Base-by-base conservation (phyloP, 2,797 vertebrate species). In the Falco novaeseelandiae region DNA sequence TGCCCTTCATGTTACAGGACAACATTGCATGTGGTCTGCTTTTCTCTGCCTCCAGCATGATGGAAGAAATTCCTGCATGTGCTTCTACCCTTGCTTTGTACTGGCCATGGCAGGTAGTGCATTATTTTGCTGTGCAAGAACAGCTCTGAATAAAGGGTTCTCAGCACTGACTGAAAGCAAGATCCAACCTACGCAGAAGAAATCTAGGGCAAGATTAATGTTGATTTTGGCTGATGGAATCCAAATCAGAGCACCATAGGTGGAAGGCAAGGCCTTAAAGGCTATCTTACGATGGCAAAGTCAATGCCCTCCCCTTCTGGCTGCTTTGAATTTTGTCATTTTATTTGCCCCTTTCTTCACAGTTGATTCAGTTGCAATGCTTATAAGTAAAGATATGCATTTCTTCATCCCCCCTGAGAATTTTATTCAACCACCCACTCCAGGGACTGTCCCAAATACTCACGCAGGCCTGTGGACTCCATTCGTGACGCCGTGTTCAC, bases 381-480 rank as follows among this genome's bases (percentile, higher is more conserved):
- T 58, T 69, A 7, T 14, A 67, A 66, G 4, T 32, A 25, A 30
- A 59, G 54, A 63, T 20, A 4, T 0, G 0, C 4, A 44, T 52
- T 61, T 59, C 17, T 71, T 46, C 5, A 14, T 32, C 7, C 40
- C 5, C 62, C 15, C 32, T 12, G 32, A 65, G 63, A 69, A 67
- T 13, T n/a, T 23, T n/a, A 26, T 46, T 67, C 29, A 62, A 9
- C n/a, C 40, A 23, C 27, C 30, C 40, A 30, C 16, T 26, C 42
- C 66, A 67, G 8, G 4, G 17, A 2, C 17, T 10, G 5, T 9
- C 36, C 19, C 27, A 26, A 16, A n/a, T 21, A 98, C 97, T 98
- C 92, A 98, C 95, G 95, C 69, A 98, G 83, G 36, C 98, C 98
- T 0, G 98, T 98, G 73, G 98, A 98, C 95, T 98, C 98, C 96